These are phyloP conservation scores for Rhagium mordax DNA, from an alignment of 2,888 invertebrate genomes.

Conservation along the genomic window DNA sequence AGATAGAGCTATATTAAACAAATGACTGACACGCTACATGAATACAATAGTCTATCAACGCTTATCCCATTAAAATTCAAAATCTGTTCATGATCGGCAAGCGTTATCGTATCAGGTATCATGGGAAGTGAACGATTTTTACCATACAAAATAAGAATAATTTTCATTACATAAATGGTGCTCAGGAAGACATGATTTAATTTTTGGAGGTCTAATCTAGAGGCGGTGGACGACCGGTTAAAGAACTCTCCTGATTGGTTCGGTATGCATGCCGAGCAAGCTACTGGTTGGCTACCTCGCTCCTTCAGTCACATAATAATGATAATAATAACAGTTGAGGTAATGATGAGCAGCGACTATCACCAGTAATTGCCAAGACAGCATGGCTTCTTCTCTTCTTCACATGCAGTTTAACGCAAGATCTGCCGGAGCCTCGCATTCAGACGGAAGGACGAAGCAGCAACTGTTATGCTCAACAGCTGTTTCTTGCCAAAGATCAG, in stretches of 20 bases:
- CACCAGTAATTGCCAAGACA: constrained; percentile 64
- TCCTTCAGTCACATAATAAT: constrained; percentile 66
- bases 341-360: constrained; percentile 66
- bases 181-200: constrained; percentile 56
- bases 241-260: constrained; percentile 60
- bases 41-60: constrained; percentile 22
- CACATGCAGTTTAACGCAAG: constrained; percentile 15
- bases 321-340: constrained; percentile 68
- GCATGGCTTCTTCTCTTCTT: constrained; percentile 63
- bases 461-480: not conserved
- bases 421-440: not conserved
- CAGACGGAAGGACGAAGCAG: not conserved
- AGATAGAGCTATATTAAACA: constrained; percentile 6
- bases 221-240: constrained; percentile 63
- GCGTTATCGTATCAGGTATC: not conserved
- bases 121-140: not conserved
- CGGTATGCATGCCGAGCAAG: constrained; percentile 49
- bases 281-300: constrained; percentile 66
- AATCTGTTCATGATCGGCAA: constrained; percentile 1
- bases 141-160: constrained; percentile 3
- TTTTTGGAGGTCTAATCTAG: constrained; percentile 63
- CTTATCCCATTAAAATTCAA: constrained; percentile 16
- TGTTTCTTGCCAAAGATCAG: not conserved
- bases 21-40: not conserved
- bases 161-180: constrained; percentile 32